phyloP scores from a whole-genome alignment of 2,797 vertebrate genomes.

The Arremon brunneinucha region DNA sequence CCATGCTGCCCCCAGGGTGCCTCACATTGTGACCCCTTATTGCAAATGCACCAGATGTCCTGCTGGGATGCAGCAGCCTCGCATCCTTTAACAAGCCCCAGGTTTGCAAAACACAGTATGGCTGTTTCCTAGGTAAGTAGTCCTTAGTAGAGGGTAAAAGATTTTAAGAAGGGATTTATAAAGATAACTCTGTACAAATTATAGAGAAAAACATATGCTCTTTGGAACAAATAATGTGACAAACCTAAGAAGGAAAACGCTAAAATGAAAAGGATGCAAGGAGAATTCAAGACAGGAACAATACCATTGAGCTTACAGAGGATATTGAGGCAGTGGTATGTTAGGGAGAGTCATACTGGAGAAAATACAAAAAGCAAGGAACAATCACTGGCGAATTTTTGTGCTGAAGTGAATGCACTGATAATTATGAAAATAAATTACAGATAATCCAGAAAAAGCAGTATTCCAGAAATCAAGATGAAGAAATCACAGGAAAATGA shows the following conservation, averaged over 20 bases:
- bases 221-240: neutral
- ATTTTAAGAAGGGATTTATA: neutral
- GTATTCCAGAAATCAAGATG: neutral
- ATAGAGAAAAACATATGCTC: neutral
- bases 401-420: neutral
- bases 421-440: neutral
- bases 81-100: neutral
- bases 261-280: neutral
- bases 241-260: neutral
- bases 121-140: neutral
- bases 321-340: neutral
- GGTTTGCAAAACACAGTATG: neutral
- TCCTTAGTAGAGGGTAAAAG: neutral
- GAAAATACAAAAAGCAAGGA: neutral
- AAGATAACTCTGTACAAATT: neutral
- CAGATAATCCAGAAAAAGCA: neutral
- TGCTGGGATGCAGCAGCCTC: neutral
- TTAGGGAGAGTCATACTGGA: neutral
- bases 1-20: neutral
- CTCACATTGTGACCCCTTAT: neutral
- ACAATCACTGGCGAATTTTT: neutral
- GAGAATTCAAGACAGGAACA: neutral
- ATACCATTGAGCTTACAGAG: neutral
- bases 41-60: neutral
- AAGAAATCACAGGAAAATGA: neutral